Evolutionary conservation across 92 coral and sea anemone genomes (phyloP).

Genomic region (Galaxea fascicularis): DNA sequence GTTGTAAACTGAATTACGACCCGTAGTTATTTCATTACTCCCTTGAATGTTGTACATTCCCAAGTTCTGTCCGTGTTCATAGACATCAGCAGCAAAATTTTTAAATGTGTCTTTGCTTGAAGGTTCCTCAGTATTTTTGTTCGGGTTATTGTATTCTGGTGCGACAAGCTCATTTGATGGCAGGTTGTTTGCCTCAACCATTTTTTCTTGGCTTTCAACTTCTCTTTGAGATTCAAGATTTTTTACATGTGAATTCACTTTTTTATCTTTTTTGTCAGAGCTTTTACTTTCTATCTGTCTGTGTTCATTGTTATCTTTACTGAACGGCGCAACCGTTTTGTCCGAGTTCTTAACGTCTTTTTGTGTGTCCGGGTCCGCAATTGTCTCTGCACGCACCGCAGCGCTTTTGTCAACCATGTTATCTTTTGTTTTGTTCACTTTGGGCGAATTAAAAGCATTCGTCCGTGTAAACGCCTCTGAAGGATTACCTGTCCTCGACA

Average conservation of each 20-base stretch:
- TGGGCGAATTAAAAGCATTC: background rate
- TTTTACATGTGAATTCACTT: background rate
- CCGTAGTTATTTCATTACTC: background rate
- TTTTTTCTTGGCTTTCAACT: background rate
- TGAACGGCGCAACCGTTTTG: background rate
- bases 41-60: background rate
- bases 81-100: background rate
- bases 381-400: background rate
- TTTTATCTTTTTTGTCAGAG: background rate
- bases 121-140: background rate
- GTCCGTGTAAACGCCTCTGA: background rate
- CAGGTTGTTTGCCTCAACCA: background rate
- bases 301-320: background rate
- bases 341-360: background rate
- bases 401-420: background rate
- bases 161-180: background rate
- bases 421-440: background rate
- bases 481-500: background rate
- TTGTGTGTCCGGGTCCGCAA: background rate
- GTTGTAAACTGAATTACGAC: slow-evolving; percentile 4
- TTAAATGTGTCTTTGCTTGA: background rate
- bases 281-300: background rate
- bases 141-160: background rate
- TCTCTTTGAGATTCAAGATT: too few relatives aligned
- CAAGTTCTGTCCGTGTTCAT: background rate